phyloP scores from a whole-genome alignment of 2,113 vertebrate species.

The Echinops telfairi region DNA sequence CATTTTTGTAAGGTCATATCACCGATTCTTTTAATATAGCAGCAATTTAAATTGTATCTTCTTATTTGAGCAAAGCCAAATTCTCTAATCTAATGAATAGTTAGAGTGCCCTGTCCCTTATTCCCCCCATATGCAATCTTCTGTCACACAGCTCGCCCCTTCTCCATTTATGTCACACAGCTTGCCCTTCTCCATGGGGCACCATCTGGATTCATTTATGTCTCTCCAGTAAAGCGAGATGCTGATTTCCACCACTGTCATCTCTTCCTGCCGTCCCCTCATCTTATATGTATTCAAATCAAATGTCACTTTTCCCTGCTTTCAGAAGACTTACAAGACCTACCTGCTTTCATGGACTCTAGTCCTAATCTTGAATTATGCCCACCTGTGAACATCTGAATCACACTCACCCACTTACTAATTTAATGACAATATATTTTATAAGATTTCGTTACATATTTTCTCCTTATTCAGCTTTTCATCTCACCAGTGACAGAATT shows the following conservation, averaged over 20 bases:
- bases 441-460: conserved; percentile 37
- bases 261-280: not conserved
- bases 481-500: not conserved
- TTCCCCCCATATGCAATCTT: not conserved
- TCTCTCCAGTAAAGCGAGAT: not conserved
- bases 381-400: not conserved
- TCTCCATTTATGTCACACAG: not conserved
- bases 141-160: not conserved
- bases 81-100: not conserved
- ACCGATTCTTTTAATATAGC: not conserved
- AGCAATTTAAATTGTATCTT: not conserved
- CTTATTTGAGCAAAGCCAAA: not conserved
- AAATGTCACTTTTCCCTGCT: not conserved
- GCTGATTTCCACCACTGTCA: not conserved
- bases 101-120: not conserved
- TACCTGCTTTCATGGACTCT: not conserved
- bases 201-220: not conserved
- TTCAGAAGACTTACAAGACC: not conserved
- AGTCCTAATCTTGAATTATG: conserved; percentile 8
- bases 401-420: not conserved
- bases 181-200: not conserved
- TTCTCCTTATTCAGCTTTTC: conserved; percentile 41
- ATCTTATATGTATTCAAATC: conserved; percentile 15
- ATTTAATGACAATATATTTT: not conserved
- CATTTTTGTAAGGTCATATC: not conserved